Conservation (phyloP, 2,888 invertebrate genomes). For the Ophion slaviceki region DNA sequence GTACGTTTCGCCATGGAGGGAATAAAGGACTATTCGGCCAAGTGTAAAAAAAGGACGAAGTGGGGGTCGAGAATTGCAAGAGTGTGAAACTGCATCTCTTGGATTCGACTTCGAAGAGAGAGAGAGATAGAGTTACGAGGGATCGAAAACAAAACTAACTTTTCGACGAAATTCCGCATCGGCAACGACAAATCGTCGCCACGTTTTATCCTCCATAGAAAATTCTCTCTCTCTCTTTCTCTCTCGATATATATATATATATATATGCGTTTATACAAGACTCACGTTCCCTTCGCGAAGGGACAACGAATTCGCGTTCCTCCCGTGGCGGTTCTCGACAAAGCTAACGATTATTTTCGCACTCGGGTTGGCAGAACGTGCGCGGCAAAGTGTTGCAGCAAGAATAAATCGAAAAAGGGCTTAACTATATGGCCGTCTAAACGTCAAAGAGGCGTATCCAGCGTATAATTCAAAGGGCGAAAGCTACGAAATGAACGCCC, state of each 20-base stretch:
- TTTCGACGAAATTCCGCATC: conserved; percentile 68
- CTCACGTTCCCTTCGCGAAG: conserved; percentile 44
- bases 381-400: conserved; percentile 36
- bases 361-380: conserved; percentile 66
- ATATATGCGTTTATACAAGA: conserved; percentile 26
- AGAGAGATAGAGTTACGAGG: conserved; percentile 58
- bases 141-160: conserved; percentile 68
- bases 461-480: conserved; percentile 10
- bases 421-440: background rate
- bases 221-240: background rate
- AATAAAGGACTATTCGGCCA: conserved; percentile 18
- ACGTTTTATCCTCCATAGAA: conserved; percentile 25
- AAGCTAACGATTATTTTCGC: conserved; percentile 79
- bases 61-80: conserved; percentile 21
- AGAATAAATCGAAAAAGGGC: conserved; percentile 6
- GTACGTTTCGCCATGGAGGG: background rate
- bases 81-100: conserved; percentile 28
- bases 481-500: background rate
- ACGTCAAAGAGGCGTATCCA: conserved; percentile 14
- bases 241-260: background rate
- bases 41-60: background rate
- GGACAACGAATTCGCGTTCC: conserved; percentile 65
- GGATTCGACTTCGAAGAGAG: conserved; percentile 35
- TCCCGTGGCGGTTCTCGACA: conserved; percentile 72
- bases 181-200: conserved; percentile 70